Evolutionary conservation across 2,888 invertebrate genomes (phyloP), one percentile per base, ranked within the genome.

Genomic region (Drosophila niveifrons): DNA sequence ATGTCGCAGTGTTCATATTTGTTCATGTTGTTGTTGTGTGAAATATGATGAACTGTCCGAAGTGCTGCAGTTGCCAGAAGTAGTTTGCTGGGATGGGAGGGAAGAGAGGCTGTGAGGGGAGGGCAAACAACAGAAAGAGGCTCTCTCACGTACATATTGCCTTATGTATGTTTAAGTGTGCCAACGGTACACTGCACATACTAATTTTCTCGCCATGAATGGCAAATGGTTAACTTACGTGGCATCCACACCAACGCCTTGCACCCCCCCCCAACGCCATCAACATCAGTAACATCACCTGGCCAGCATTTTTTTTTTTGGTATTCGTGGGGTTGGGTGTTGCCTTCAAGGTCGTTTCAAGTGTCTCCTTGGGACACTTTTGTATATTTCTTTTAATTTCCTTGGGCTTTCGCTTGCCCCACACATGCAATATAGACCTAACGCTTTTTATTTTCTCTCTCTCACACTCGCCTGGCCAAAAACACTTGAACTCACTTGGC

Each of bases 351-450:
- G 75, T 61, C 72, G 66, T 67, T 72, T 66, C 64, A 70, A 75
- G 75, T 72, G 75, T 73, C 72, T 72, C 75, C 69, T 67, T 66
- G 69, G 75, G 69, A 62, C 72, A 72, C 66, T 72, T 72, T 75
- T 61, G 71, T 67, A 29, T 67, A 63, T 65, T 67, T 67, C 66
- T 61, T 70, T 61, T 66, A 61, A 61, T 66, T 66, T 66, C 58
- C 55, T 59, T 65, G 47, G 57, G 51, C 69, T 50, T 44, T 48
- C 31, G 36, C 29, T 44, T 28, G 17, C 31, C 36, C 31, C 50
- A 46, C 43, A 57, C 34, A 44, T 34, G 29, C 41, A 15, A 34
- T 23, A 34, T 23, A 11, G 41, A 36, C 15, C 31, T 48, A 34
- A 31, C 43, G 28, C 50, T 53, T 36, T 34, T 56, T 41, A 17